Conservation (phyloP, 2,113 vertebrate genomes). For the Hippopotamus amphibius region DNA sequence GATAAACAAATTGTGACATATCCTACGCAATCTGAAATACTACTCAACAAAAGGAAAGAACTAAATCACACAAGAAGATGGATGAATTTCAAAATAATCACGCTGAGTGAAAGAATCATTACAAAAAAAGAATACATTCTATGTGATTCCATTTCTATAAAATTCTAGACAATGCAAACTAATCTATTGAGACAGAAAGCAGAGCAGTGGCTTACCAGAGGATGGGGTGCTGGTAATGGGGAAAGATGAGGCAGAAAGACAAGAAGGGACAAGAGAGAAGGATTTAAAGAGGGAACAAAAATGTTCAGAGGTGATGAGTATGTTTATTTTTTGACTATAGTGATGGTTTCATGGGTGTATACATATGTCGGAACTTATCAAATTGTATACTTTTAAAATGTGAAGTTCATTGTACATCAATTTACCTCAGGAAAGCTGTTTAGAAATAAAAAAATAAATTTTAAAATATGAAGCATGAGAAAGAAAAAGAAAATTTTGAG, state of each 20-base stretch:
- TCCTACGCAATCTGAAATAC: background rate
- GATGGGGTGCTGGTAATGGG: rapidly evolving
- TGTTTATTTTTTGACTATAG: background rate
- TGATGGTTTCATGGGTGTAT: background rate
- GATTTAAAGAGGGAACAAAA: background rate
- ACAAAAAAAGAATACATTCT: background rate
- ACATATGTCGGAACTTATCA: background rate
- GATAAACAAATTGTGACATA: background rate
- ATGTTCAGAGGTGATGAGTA: background rate
- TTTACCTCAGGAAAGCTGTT: background rate
- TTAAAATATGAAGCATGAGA: background rate
- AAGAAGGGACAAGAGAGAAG: background rate
- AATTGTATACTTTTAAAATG: background rate
- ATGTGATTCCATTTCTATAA: conserved; percentile 1
- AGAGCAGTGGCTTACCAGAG: background rate
- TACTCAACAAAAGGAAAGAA: background rate
- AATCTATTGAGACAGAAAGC: background rate
- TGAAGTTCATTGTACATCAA: background rate
- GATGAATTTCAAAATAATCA: conserved; percentile 36
- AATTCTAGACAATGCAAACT: background rate
- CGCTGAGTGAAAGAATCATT: background rate
- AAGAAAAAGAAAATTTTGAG: background rate
- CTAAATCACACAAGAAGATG: background rate
- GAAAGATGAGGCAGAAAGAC: background rate
- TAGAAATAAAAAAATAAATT: background rate